Conservation (phyloP, 2,113 vertebrate species). For the Coptodon rendalli region DNA sequence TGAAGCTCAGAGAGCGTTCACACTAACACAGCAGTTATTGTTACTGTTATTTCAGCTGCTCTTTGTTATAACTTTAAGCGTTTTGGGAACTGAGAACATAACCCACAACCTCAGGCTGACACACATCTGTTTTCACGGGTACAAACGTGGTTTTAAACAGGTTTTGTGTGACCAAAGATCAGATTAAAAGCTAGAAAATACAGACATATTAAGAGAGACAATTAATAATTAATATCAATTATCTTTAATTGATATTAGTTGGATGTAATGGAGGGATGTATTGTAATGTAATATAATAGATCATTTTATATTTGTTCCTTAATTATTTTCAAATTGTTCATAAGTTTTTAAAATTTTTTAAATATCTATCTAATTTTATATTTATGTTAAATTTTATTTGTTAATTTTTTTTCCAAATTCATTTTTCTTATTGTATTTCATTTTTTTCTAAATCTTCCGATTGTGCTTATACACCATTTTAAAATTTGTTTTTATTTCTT, state of each 20-base stretch:
- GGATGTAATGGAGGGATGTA: neutral
- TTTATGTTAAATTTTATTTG: neutral
- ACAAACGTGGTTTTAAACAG: neutral
- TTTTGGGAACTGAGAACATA: neutral
- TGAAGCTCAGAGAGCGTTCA: neutral
- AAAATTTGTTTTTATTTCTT: neutral
- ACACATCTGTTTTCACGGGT: neutral
- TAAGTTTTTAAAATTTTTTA: fast-evolving
- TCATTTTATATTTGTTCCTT: neutral
- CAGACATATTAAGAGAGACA: neutral
- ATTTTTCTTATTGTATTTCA: neutral
- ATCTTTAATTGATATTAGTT: neutral
- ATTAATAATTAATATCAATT: neutral
- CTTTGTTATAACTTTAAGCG: neutral
- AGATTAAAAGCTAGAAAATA: neutral
- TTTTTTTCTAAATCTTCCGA: fast-evolving
- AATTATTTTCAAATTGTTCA: neutral
- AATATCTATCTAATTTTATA: neutral
- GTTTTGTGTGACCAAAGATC: neutral
- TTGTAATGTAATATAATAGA: neutral
- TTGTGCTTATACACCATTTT: fast-evolving
- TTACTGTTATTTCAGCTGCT: neutral
- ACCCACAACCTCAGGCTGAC: neutral
- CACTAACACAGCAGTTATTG: neutral
- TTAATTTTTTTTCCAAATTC: neutral